phyloP scores from a whole-genome alignment of 2,797 vertebrate species.

The Rhinichthys osculus region DNA sequence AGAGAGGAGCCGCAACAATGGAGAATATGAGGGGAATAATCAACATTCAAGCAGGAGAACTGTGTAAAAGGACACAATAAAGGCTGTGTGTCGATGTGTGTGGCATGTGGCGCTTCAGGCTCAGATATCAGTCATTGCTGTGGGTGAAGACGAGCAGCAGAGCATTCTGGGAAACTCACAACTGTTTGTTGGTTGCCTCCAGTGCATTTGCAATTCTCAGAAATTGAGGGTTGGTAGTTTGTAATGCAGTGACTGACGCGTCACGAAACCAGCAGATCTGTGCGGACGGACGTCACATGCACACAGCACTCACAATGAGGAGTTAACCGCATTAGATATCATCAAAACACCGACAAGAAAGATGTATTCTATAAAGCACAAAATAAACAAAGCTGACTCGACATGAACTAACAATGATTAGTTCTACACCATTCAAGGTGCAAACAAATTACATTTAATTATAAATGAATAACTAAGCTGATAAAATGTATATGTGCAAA shows the following conservation, averaged over 20 bases:
- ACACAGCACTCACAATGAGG: not conserved
- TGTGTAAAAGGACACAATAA: not conserved
- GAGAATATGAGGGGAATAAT: no score
- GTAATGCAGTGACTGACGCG: not conserved
- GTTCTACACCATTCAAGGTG: no score
- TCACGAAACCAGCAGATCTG: not conserved
- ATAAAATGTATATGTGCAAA: no score
- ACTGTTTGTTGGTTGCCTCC: not conserved
- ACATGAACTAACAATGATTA: no score
- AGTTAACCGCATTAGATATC: not conserved
- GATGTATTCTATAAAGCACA: no score
- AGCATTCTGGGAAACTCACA: slow-evolving; percentile 30
- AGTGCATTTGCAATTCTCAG: not conserved
- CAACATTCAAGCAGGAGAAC: not conserved
- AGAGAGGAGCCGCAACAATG: no score
- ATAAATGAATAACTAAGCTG: no score
- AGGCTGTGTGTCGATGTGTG: slow-evolving; percentile 52
- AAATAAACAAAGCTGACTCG: no score
- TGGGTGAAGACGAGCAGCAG: slow-evolving; percentile 23
- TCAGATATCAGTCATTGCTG: slow-evolving; percentile 38
- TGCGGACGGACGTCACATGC: not conserved
- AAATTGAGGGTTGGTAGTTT: not conserved
- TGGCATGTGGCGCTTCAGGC: slow-evolving; percentile 31
- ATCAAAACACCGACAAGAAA: not conserved
- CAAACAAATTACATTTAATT: no score